Base-by-base conservation (phyloP, 1,140 invertebrate genomes). In the Scaptomyza hsui region DNA sequence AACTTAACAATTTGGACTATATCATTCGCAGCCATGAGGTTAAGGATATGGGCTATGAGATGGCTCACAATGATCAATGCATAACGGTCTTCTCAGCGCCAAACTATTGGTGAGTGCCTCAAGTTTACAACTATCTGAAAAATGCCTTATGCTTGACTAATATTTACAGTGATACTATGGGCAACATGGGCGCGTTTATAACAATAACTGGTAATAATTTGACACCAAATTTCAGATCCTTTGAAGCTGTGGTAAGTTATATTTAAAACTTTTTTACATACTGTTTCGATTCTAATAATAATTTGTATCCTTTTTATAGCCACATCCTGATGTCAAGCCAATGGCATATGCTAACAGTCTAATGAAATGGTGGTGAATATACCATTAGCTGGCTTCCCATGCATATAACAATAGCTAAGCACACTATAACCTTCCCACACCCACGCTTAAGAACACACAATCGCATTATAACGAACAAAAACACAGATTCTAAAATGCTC, bases 71-170 rank as follows among this genome's bases (percentile, higher is more conserved):
- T 91, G 98, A 97, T 21, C 96, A 97, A 90, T 99, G 97, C 90
- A 97, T 98, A 73, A 99, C 98, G 2, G 97, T 99, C 3, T 99
- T 99, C 93, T 99, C 98, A 16, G 99, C 99, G 70, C 99, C 99
- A 63, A 99, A 99, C 93, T 99, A 99, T 94, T 99, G 98, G 97
- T 98, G 93, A 92, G 92, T 69, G n/a, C 0, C 24, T 35, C 1
- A 7, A 10, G 1, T 18, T 16, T 29, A 16, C 37, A n/a, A 49
- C n/a, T 21, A 13, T 47, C n/a, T 0, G 0, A 24, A 13, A 1
- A 9, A n/a, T 21, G 1, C 0, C 32, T 12, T 41, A 10, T 7
- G 5, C 1, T n/a, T 4, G 1, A 21, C 13, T 0, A 44, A 32
- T 24, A 13, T 52, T 94, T 94, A 51, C 92, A 98, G 98, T 95